Conservation (phyloP, 2,113 vertebrate genomes). For the Eptesicus fuscus region DNA sequence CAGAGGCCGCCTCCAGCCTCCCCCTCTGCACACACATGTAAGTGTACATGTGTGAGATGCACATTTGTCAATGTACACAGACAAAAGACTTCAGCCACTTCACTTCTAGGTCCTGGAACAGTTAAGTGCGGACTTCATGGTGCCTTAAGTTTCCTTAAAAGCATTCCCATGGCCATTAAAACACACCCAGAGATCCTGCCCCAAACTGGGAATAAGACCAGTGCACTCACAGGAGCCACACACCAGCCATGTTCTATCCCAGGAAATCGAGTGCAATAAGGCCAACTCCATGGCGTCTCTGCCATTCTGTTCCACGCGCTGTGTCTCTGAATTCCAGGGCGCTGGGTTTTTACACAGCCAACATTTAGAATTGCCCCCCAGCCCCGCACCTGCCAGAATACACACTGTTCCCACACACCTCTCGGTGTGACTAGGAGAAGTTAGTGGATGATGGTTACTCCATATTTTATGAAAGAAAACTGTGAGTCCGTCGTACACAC, state of each 20-base stretch:
- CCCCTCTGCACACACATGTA: constrained; percentile 47
- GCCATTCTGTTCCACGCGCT: background rate
- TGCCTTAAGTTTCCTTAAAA: constrained; percentile 36
- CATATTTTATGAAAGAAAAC: background rate
- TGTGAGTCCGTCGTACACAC: constrained; percentile 7
- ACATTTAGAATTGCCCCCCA: background rate
- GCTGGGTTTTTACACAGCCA: background rate
- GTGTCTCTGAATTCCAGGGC: background rate
- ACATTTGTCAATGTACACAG: constrained; percentile 61
- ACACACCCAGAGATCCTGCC: constrained; percentile 27
- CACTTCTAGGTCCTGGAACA: constrained; percentile 50
- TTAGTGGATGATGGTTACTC: background rate
- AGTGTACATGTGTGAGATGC: constrained; percentile 52
- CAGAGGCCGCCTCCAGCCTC: background rate
- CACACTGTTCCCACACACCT: background rate
- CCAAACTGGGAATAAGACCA: constrained; percentile 27
- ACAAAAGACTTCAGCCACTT: constrained; percentile 57
- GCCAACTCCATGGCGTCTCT: constrained; percentile 3
- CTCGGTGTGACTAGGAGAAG: background rate
- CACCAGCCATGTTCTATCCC: background rate
- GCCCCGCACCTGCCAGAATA: background rate
- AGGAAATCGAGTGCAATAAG: background rate
- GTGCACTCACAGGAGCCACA: background rate
- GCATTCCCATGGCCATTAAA: constrained; percentile 46
- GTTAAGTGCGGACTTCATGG: constrained; percentile 55